Evolutionary conservation across 2,797 vertebrate species (phyloP), one percentile per base, ranked within the genome.

Genomic region (Myiotriccus ornatus): DNA sequence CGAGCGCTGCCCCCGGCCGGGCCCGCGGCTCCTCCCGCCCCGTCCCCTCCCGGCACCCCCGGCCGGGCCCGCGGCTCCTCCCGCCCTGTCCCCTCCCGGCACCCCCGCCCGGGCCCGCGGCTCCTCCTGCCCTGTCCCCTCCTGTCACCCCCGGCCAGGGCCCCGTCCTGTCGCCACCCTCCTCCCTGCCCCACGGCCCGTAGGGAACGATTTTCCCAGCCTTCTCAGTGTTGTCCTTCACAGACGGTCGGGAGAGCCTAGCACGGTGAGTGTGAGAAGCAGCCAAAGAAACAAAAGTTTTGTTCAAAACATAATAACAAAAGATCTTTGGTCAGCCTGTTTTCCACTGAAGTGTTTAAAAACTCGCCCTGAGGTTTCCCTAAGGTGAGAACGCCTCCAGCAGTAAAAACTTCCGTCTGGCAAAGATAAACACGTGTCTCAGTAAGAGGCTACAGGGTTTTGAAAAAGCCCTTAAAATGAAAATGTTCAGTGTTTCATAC

Each of bases 221-320:
- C 1, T 1, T 24, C 22, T 13, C 6, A 5, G 27, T 1, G 43
- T 3, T 7, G 37, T 22, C 35, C 19, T 5, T 1, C 15, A 1
- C 1, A 2, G 8, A 8, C 16, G 0, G 37, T 5, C 2, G 9
- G 28, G 53, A 41, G 27, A 71, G 47, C n/a, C 1, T 8, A 3
- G 34, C 44, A 4, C n/a, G 15, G 3, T 1, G 41, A 32, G 14
- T 1, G 30, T 13, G 4, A 22, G 44, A 25, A 49, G 30, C 21
- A 10, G 34, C 30, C 22, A 18, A 32, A 44, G 68, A 37, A 22
- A 6, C 11, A 10, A 24, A 17, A 17, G 24, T 43, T 76, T 39
- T 44, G 28, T 56, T 64, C 16, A 8, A 37, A 52, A 30, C 10
- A 10, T 3, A 15, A 6, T 30, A 67, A n/a, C 7, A 5, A 64